A percentile compares a stretch with the other conserved stretches of the same genome.
Evolutionary conservation across 92 coral and sea anemone genomes (phyloP).

Genomic region (Porites rus): DNA sequence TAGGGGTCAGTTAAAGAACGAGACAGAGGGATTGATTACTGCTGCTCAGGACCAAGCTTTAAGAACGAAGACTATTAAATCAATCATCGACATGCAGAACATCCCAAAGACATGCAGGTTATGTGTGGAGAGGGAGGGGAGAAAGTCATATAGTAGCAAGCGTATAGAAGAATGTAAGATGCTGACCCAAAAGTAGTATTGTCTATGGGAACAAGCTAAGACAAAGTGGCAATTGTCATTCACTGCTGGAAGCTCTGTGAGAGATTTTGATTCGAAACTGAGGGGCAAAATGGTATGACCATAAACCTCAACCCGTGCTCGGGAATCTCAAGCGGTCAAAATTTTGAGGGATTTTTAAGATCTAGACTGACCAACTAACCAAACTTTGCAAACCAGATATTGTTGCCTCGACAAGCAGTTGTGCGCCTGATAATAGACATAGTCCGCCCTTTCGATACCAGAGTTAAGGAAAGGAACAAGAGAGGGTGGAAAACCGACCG

Average conservation of each 20-base stretch:
- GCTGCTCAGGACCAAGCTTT: conserved; percentile 27
- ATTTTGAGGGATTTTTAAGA: conserved; percentile 28
- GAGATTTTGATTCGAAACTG: not conserved
- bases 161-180: not conserved
- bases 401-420: not conserved
- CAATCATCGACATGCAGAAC: not conserved
- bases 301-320: conserved; percentile 9
- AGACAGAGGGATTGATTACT: conserved; percentile 12
- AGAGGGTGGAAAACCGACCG: too few species aligned
- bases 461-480: too few species aligned
- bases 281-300: conserved; percentile 27
- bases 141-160: not conserved
- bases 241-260: conserved; percentile 3
- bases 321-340: conserved; percentile 17
- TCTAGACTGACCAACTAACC: conserved; percentile 27
- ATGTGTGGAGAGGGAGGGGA: not conserved
- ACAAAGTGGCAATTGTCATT: not conserved
- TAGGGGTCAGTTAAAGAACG: conserved; percentile 25
- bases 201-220: not conserved
- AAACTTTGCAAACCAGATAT: conserved; percentile 7
- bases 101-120: not conserved
- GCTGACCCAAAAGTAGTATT: not conserved
- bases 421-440: not conserved
- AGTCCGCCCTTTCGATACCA: not conserved
- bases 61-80: not conserved